Evolutionary conservation across 2,888 invertebrate genomes (phyloP).

Genomic region (Bhutanitis thaidina): DNA sequence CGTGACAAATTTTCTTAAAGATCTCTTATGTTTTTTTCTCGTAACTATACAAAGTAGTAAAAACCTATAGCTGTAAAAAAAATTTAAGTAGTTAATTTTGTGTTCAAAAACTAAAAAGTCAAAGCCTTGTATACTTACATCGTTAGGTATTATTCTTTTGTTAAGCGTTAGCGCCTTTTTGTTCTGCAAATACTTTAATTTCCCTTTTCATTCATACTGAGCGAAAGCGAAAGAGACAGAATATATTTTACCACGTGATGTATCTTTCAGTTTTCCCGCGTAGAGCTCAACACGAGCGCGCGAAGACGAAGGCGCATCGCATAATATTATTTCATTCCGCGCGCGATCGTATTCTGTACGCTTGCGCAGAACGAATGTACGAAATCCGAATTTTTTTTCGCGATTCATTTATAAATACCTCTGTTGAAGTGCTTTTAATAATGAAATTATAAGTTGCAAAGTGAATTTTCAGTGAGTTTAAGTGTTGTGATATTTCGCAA

Average conservation of each 20-base stretch:
- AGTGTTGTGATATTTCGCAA: conserved; percentile 27
- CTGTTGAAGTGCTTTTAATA: conserved; percentile 33
- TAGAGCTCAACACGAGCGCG: conserved; percentile 44
- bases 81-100: no score
- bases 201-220: not conserved
- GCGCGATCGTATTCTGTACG: conserved; percentile 56
- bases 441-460: conserved; percentile 35
- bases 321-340: conserved; percentile 49
- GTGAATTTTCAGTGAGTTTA: conserved; percentile 34
- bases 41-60: no score
- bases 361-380: conserved; percentile 44
- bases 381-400: conserved; percentile 35
- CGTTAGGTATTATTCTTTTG: no score
- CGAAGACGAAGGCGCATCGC: conserved; percentile 40
- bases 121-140: no score
- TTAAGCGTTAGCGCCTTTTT: no score
- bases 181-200: no score
- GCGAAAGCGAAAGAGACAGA: conserved; percentile 27
- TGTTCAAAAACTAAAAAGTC: no score
- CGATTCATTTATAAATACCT: conserved; percentile 24
- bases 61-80: no score
- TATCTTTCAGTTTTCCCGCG: conserved; percentile 61
- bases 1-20: no score
- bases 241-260: conserved; percentile 34
- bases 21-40: no score